These are phyloP conservation scores for Elanoides forficatus DNA, from an alignment of 2,113 vertebrate genomes.

Conservation along the genomic window DNA sequence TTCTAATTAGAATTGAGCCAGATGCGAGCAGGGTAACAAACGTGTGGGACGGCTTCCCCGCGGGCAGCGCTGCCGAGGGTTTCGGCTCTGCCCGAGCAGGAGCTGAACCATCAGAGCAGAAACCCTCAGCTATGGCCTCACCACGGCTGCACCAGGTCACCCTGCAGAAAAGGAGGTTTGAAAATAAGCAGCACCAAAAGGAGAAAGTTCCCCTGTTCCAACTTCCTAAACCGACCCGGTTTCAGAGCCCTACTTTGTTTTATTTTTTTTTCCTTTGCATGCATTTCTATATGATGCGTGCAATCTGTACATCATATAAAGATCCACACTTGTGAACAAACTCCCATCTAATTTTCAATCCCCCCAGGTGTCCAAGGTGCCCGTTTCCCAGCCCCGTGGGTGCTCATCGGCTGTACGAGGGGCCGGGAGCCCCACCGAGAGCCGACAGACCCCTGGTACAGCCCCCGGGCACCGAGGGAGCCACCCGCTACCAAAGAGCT, in stretches of 20 bases:
- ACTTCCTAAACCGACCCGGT: background rate
- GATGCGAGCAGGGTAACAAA: background rate
- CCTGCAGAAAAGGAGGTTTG: background rate
- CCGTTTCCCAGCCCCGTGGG: background rate
- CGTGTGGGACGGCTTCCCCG: background rate
- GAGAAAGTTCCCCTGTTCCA: background rate
- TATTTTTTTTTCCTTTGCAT: background rate
- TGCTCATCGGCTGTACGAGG: background rate
- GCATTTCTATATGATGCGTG: background rate
- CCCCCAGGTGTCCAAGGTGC: fast-evolving
- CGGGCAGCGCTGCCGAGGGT: background rate
- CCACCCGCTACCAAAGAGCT: fast-evolving
- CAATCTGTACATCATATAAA: background rate
- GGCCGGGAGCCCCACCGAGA: background rate
- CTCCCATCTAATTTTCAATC: fast-evolving
- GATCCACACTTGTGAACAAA: background rate
- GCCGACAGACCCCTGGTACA: fast-evolving
- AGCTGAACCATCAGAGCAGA: background rate
- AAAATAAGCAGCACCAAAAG: background rate
- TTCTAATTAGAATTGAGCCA: background rate
- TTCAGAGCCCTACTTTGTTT: background rate
- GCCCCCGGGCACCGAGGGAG: fast-evolving
- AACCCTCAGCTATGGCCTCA: fast-evolving
- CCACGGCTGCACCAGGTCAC: background rate
- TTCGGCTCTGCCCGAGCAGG: background rate